These are phyloP conservation scores for Rhagologus leucostigma DNA, from an alignment of 2,113 vertebrate species.

Conservation along the genomic window DNA sequence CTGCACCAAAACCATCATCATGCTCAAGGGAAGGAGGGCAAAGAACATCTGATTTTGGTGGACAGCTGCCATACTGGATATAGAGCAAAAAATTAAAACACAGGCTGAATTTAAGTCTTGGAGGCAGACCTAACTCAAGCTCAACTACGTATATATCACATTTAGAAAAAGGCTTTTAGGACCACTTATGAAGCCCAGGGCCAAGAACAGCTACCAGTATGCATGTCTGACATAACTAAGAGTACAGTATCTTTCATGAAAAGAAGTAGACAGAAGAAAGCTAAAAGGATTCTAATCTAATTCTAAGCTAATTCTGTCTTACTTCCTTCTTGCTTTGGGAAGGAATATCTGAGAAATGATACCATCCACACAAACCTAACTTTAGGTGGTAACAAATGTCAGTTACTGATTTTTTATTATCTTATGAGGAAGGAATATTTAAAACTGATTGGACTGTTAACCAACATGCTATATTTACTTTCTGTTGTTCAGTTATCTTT, in stretches of 20 bases:
- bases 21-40: neutral
- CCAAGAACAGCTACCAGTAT: neutral
- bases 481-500: neutral
- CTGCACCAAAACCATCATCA: neutral
- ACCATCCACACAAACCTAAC: neutral
- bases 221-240: neutral
- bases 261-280: neutral
- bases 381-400: neutral
- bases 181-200: fast-evolving
- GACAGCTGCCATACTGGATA: neutral
- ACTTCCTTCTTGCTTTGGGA: neutral
- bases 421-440: neutral
- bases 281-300: no score
- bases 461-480: neutral
- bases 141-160: neutral
- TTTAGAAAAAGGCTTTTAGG: neutral
- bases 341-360: neutral
- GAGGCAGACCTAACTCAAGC: neutral
- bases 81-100: neutral
- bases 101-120: neutral
- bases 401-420: neutral
- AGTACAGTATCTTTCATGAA: neutral
- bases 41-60: neutral
- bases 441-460: neutral
- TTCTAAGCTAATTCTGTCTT: no score